Percentiles rank a stretch among this genome's conserved stretches.
Evolutionary conservation across 2,888 invertebrate genomes (phyloP).

Genomic region (Cheilosia grossa): DNA sequence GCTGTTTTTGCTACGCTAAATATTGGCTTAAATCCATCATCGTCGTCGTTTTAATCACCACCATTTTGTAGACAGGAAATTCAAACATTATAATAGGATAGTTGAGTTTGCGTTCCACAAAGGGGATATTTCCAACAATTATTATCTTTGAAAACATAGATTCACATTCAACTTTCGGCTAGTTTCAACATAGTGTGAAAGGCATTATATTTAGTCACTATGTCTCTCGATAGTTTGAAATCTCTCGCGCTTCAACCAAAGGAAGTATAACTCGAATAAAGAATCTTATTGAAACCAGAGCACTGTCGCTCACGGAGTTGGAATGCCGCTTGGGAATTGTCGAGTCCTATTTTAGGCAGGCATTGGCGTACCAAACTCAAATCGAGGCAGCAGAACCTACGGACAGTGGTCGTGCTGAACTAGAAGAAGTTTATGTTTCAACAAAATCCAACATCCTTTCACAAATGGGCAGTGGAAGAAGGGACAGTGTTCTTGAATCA

Average conservation of each 20-base stretch:
- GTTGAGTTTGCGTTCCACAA: too few relatives aligned
- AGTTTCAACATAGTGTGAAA: too few relatives aligned
- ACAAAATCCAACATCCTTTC: conserved; percentile 2
- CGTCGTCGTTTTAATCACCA: too few relatives aligned
- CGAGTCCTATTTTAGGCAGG: background rate
- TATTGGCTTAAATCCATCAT: too few relatives aligned
- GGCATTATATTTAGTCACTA: too few relatives aligned
- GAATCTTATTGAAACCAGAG: background rate
- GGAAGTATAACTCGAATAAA: background rate
- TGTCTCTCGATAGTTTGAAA: background rate
- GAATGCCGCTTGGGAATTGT: background rate
- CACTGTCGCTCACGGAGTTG: background rate
- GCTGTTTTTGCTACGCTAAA: too few relatives aligned
- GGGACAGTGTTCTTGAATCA: background rate
- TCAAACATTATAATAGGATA: too few relatives aligned
- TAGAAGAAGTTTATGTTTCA: conserved; percentile 7
- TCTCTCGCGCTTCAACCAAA: background rate
- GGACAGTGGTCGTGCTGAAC: background rate
- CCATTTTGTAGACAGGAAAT: too few relatives aligned
- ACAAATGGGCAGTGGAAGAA: background rate
- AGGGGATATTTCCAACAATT: too few relatives aligned
- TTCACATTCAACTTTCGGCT: too few relatives aligned
- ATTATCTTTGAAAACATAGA: too few relatives aligned
- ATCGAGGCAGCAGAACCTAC: background rate
- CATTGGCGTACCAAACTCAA: background rate